phyloP scores from a whole-genome alignment of 2,888 invertebrate species.

The Dryobotodes eremita region DNA sequence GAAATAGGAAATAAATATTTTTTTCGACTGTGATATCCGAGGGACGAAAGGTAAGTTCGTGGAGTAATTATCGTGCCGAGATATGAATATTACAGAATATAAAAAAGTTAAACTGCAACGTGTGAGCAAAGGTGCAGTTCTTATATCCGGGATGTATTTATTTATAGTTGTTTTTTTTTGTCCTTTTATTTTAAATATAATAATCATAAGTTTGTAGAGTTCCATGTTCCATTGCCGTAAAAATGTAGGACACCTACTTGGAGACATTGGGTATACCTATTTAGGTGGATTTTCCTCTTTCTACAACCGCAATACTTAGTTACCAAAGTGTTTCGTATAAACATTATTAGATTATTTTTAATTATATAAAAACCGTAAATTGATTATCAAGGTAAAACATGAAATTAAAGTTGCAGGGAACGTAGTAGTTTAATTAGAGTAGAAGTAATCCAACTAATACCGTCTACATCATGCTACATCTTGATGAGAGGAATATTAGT shows the following conservation, averaged over 20 bases:
- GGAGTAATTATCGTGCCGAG: conserved; percentile 58
- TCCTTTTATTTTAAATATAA: conserved; percentile 3
- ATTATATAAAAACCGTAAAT: not conserved
- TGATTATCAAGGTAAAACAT: not conserved
- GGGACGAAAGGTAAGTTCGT: conserved; percentile 61
- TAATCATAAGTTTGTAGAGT: conserved; percentile 16
- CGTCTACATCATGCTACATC: not conserved
- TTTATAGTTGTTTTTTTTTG: conserved; percentile 6
- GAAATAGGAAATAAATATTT: conserved; percentile 81
- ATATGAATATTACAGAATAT: conserved; percentile 50
- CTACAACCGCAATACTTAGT: not conserved
- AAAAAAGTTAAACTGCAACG: conserved; percentile 24
- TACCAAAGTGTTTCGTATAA: not conserved
- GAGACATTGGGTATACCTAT: not conserved
- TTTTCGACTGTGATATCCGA: conserved; percentile 61
- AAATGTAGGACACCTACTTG: not conserved
- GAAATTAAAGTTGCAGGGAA: conserved; percentile 1
- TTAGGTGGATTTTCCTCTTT: conserved; percentile 1
- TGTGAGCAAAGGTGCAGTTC: conserved; percentile 3
- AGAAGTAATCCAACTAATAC: not conserved
- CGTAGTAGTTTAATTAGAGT: not conserved
- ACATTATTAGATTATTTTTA: not conserved
- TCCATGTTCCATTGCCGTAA: conserved; percentile 2
- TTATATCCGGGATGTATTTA: not conserved
- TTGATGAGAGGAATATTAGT: not conserved